A percentile compares a stretch with the other conserved stretches of the same genome.
Evolutionary conservation across 2,888 invertebrate genomes (phyloP).

Genomic region (Machimus atricapillus): DNA sequence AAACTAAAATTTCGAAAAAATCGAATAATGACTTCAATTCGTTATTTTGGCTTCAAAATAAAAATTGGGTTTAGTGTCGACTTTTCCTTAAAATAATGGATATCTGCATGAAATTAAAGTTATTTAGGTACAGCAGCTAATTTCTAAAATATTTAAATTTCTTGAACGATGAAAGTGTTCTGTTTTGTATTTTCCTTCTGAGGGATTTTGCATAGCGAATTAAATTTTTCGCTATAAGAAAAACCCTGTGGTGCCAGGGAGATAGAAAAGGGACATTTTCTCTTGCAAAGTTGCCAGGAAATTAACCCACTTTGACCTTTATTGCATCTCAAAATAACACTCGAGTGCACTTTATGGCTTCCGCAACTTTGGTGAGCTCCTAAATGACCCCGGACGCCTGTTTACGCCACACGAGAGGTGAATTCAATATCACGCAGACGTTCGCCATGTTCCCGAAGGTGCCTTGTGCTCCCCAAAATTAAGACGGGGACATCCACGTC

Average conservation of each 20-base stretch:
- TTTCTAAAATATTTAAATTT: not conserved
- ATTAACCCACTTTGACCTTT: conserved; percentile 19
- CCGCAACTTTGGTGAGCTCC: not conserved
- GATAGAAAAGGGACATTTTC: not conserved
- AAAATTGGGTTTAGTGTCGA: too few relatives aligned
- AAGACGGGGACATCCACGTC: not conserved
- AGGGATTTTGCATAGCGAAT: not conserved
- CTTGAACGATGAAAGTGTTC: not conserved
- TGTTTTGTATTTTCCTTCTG: not conserved
- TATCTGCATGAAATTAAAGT: not conserved
- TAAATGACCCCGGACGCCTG: not conserved
- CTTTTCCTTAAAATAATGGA: not conserved
- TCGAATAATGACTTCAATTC: too few relatives aligned
- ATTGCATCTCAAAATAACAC: conserved; percentile 41
- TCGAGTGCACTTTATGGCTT: conserved; percentile 42
- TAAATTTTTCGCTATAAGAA: not conserved
- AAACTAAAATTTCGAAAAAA: too few relatives aligned
- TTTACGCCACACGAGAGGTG: not conserved
- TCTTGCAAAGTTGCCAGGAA: not conserved
- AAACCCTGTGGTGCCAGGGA: not conserved
- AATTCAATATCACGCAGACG: not conserved
- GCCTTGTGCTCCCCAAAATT: not conserved
- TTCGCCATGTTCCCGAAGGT: not conserved
- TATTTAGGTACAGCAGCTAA: not conserved
- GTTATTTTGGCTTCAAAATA: too few relatives aligned